Evolutionary conservation across 2,113 vertebrate genomes (phyloP), one percentile per base, ranked within the genome.

Genomic region (Donacobius atricapilla): DNA sequence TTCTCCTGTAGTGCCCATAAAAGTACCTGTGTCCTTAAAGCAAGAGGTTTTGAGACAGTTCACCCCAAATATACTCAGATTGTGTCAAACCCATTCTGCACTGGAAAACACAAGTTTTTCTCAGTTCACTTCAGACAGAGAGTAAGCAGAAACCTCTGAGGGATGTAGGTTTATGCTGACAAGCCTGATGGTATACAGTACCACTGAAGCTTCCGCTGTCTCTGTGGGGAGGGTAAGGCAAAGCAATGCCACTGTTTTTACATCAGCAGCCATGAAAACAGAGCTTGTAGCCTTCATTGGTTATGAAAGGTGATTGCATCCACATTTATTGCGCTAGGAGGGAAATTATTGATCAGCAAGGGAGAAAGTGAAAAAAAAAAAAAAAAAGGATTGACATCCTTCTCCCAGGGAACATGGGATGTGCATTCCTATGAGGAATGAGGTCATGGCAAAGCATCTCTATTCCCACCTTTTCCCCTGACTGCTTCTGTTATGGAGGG

Each of bases 281-380:
- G 56, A 95, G 51, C 39, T 65, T 71, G 65, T 45, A 93, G 91
- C 75, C 35, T 91, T 91, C 35, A 73, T 70, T 3, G 0, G 73
- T 94, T 93, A 42, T 78, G 56, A 91, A 93, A 82, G 15, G 21
- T 78, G 70, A 78, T 57, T 87, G 81, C 44, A 75, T 70, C 22
- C 72, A 45, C 68, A 78, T 86, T 84, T 73, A 53, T 80, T 94
- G 63, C 58, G 45, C 77, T 63, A 50, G 64, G 63, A 89, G 83
- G 48, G 39, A 84, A 91, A 87, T 93, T 54, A 93, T 50, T 37
- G 15, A 47, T 86, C 22, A 8, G 39, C 33, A 75, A 89, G 18
- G 17, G 44, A 81, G 84, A 81, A 91, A 23, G n/a, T 42, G 5
- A 24, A 48, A 87, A 80, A 71, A 30, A 80, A 39, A 45, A 73